Evolutionary conservation across 92 coral and sea anemone genomes (phyloP).

Genomic region (Epizoanthus illoricatus): DNA sequence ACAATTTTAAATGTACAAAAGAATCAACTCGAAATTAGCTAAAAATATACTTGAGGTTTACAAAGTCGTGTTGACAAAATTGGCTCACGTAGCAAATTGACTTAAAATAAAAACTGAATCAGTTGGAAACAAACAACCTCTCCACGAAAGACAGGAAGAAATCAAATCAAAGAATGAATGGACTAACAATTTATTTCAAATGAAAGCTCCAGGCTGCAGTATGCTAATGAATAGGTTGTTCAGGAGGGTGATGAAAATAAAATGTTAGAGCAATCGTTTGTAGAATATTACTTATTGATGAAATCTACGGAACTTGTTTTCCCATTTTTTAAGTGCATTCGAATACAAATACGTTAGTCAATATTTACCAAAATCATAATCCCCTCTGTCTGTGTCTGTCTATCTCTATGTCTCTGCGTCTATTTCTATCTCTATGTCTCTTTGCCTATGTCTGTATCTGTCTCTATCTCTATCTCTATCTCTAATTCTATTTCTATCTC

Average conservation of each 20-base stretch:
- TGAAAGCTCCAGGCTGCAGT: not conserved
- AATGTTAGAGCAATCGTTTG: constrained; percentile 19
- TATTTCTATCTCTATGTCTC: too few relatives aligned
- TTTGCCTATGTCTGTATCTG: too few relatives aligned
- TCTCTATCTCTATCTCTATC: too few relatives aligned
- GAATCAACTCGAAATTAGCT: constrained; percentile 19
- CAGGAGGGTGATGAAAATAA: not conserved
- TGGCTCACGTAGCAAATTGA: constrained; percentile 5
- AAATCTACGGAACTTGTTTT: constrained; percentile 13
- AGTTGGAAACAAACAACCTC: not conserved
- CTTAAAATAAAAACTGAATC: constrained; percentile 4
- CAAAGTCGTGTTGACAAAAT: not conserved
- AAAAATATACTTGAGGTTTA: not conserved
- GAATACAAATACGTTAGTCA: constrained; percentile 13
- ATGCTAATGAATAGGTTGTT: too few relatives aligned
- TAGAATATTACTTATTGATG: constrained; percentile 25
- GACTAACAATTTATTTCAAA: not conserved
- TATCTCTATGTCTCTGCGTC: too few relatives aligned
- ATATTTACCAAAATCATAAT: constrained; percentile 17
- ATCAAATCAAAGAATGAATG: not conserved
- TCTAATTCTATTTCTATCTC: not conserved
- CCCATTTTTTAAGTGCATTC: constrained; percentile 15
- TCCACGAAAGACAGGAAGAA: not conserved
- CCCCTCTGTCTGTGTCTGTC: too few relatives aligned
- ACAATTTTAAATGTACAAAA: constrained; percentile 14